Base-by-base conservation (phyloP, 2,113 vertebrate species). In the Indicator indicator region DNA sequence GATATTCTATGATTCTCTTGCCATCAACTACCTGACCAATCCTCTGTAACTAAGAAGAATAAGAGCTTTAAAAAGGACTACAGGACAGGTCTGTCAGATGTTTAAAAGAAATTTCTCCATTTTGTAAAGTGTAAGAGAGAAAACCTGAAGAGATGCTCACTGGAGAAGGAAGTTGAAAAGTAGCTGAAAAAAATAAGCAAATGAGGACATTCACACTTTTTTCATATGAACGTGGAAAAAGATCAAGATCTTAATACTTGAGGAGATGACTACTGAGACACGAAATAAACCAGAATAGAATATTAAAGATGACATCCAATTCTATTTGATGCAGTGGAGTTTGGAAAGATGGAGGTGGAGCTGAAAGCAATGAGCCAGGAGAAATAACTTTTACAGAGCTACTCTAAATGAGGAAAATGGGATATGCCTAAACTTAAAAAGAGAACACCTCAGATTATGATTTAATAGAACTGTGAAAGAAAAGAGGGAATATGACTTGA, bases 271-370 rank as follows among this genome's bases (percentile, higher is more conserved):
- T 83, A 91, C 75, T 19, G 26, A 91, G 64, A 77, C 56, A 88
- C 59, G 42, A 90, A 93, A 90, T 77, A 94, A 89, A 91, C 18
- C 55, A 91, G 58, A 56, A 83, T 33, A 77, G 58, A 88, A 71
- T 74, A 91, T 63, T 93, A 68, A 93, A 80, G 52, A 77, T 90
- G 82, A 93, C 71, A 85, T 58, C 78, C 89, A 89, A 89, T 78
- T 93, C 78, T 62, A 83, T 91, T 94, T 82, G 78, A 91, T 83
- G 67, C 82, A 89, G 59, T 30, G 27, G 63, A 69, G 33, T 59
- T 87, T 26, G 50, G 40, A 62, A 16, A 85, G n/a, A 79, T 38
- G n/a, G 30, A 89, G 71, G 59, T 50, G 54, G 74, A 89, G 58
- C 70, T 79, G 71, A 76, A 93, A 83, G 87, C 78, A 91, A 91